phyloP scores from a whole-genome alignment of 2,113 vertebrate species.

The Balaeniceps rex region DNA sequence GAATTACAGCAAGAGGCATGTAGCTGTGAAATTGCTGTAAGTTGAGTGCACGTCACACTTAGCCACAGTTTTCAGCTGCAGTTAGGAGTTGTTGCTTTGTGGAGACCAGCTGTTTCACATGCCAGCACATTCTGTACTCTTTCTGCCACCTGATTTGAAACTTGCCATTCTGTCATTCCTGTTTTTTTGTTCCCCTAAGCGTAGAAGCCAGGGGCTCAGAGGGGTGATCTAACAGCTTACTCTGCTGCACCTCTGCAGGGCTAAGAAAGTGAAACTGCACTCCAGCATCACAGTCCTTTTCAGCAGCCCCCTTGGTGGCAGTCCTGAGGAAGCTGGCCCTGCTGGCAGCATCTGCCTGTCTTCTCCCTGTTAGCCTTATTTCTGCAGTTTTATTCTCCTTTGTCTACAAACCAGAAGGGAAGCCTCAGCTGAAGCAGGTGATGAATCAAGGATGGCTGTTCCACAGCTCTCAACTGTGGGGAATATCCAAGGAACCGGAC shows the following conservation, averaged over 20 bases:
- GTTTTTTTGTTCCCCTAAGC: neutral
- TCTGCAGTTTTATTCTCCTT: neutral
- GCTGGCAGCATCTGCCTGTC: neutral
- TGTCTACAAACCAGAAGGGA: neutral
- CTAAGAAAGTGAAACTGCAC: neutral
- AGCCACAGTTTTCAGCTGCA: neutral
- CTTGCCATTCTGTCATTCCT: neutral
- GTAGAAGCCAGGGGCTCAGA: neutral
- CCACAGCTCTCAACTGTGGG: neutral
- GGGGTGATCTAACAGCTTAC: neutral
- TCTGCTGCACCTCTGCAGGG: neutral
- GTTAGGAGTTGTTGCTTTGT: neutral
- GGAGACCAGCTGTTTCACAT: fast-evolving
- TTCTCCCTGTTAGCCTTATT: neutral
- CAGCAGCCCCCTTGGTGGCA: too few species aligned
- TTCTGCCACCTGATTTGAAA: neutral
- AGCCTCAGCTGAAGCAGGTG: neutral
- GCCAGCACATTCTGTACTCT: neutral
- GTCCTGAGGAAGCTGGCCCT: neutral
- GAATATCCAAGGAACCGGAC: neutral
- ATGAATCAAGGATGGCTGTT: neutral
- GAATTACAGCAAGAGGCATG: neutral
- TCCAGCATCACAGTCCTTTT: neutral
- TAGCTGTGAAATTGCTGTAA: neutral
- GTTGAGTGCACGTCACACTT: neutral